A percentile compares a stretch with the other conserved stretches of the same genome.
Conservation (phyloP, 2,113 vertebrate species). For the Apteryx mantelli region DNA sequence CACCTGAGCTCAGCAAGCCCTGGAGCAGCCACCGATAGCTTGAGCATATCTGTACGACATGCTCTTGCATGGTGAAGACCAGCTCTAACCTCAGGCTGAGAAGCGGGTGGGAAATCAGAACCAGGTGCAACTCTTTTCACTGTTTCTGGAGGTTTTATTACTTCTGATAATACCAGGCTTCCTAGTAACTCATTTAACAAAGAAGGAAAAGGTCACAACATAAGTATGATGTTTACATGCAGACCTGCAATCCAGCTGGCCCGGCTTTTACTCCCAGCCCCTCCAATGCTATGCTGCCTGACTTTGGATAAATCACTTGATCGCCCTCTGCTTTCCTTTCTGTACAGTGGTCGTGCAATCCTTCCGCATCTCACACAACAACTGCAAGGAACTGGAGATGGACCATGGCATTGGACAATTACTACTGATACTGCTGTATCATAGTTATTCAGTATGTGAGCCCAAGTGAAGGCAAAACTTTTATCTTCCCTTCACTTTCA, state of each 20-base stretch:
- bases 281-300: accelerated
- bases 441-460: accelerated
- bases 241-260: background rate
- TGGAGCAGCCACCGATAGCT: background rate
- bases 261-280: background rate
- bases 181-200: background rate
- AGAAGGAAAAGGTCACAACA: background rate
- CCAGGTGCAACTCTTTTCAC: background rate
- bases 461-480: background rate
- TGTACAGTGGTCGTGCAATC: background rate
- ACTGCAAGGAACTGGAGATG: background rate
- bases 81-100: background rate
- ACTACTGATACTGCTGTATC: background rate
- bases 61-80: background rate
- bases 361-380: background rate
- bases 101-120: background rate
- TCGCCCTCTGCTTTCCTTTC: background rate
- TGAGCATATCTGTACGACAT: accelerated
- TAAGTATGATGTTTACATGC: background rate
- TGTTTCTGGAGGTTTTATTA: background rate
- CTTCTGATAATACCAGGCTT: background rate
- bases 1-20: background rate
- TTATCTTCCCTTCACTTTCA: background rate
- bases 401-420: accelerated
- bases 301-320: background rate